phyloP scores from a whole-genome alignment of 2,797 vertebrate genomes.

The Euphonia xanthogaster region DNA sequence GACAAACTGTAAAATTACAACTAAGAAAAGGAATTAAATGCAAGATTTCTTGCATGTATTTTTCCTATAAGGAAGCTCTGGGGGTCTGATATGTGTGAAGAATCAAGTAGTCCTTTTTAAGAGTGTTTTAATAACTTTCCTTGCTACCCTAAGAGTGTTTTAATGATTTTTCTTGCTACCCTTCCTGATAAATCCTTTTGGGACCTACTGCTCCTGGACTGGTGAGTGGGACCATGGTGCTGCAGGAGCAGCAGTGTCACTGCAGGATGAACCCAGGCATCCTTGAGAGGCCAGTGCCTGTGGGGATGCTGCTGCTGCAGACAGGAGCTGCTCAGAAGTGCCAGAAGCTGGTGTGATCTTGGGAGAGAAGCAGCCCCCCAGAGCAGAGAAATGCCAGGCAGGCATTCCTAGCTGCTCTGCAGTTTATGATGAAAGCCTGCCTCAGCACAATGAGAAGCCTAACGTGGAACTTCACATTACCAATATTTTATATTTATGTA shows the following conservation, averaged over 20 bases:
- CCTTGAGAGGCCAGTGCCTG: not conserved
- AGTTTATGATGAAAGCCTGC: not conserved
- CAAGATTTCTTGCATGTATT: not conserved
- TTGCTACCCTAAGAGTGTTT: not conserved
- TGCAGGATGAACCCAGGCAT: not conserved
- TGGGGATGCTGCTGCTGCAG: accelerated
- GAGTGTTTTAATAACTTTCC: not conserved
- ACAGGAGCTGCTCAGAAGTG: accelerated
- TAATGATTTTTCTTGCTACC: not conserved
- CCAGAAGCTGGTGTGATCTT: not conserved
- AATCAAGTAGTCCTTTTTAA: not conserved
- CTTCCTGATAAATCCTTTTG: not conserved
- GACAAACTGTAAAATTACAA: not conserved
- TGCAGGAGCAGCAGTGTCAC: not conserved
- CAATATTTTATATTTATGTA: constrained; percentile 60
- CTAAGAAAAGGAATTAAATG: not conserved
- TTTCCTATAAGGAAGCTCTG: not conserved
- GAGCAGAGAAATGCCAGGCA: not conserved
- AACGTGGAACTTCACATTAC: constrained; percentile 26
- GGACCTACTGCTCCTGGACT: not conserved
- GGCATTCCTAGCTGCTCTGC: not conserved
- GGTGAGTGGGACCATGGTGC: accelerated
- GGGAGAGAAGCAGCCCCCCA: not conserved
- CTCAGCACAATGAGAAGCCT: constrained; percentile 12
- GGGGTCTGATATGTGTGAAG: not conserved